These are phyloP conservation scores for Hippolais icterina DNA, from an alignment of 2,113 vertebrate species.

Conservation along the genomic window DNA sequence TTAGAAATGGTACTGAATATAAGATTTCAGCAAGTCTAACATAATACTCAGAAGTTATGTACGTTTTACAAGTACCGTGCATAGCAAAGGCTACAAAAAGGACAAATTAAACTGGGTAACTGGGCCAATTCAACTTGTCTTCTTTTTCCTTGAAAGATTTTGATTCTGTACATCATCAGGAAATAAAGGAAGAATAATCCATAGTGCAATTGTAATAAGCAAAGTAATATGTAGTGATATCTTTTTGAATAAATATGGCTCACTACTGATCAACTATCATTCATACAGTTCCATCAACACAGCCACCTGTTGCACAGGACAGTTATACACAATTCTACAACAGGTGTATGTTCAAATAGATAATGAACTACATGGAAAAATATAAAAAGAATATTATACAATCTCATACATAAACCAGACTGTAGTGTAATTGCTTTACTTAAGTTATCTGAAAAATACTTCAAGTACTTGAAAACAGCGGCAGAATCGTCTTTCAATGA, in stretches of 20 bases:
- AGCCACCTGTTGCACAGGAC: constrained; percentile 50
- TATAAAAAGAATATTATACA: constrained; percentile 54
- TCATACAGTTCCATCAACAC: constrained; percentile 37
- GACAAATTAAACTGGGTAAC: constrained; percentile 61
- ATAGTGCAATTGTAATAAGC: constrained; percentile 78
- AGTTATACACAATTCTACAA: constrained; percentile 50
- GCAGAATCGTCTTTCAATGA: constrained; percentile 34
- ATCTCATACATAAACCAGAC: constrained; percentile 52
- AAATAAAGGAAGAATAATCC: constrained; percentile 67
- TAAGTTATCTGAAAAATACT: constrained; percentile 51
- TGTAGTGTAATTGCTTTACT: constrained; percentile 36
- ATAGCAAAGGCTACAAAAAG: constrained; percentile 67
- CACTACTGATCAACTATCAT: constrained; percentile 60
- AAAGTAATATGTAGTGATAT: constrained; percentile 65
- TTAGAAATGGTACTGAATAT: constrained; percentile 64
- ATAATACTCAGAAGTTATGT: constrained; percentile 56
- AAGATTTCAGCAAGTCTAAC: constrained; percentile 54
- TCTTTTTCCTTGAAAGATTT: constrained; percentile 56
- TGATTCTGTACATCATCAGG: constrained; percentile 71
- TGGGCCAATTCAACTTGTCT: constrained; percentile 70
- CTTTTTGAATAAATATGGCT: constrained; percentile 75
- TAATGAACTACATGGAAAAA: constrained; percentile 40
- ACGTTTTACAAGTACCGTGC: constrained; percentile 69
- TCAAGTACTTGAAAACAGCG: constrained; percentile 50
- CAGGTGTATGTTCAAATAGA: constrained; percentile 44